Evolutionary conservation across 2,797 vertebrate species (phyloP).

Genomic region (Sebastes wilsoni): DNA sequence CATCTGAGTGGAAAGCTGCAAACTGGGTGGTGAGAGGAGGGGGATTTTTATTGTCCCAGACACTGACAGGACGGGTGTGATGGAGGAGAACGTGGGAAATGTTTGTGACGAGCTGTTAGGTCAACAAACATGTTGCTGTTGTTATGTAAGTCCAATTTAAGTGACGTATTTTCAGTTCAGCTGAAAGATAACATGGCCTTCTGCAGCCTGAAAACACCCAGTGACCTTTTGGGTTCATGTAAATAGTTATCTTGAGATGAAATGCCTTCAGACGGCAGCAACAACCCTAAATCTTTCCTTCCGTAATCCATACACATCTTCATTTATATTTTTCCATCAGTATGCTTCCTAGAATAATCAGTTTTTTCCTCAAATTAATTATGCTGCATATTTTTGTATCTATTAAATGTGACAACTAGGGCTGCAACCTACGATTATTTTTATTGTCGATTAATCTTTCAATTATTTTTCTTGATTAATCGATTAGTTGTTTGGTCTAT

Average conservation of each 20-base stretch:
- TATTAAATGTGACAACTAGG: neutral
- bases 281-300: neutral
- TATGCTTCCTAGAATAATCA: neutral
- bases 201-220: neutral
- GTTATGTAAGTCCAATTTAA: neutral
- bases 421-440: too few species aligned
- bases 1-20: slow-evolving; percentile 73
- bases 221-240: neutral
- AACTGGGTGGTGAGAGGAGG: slow-evolving; percentile 45
- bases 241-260: neutral
- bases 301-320: neutral
- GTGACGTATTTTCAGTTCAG: neutral
- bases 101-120: neutral
- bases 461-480: too few species aligned
- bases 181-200: neutral
- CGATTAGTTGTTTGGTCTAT: too few species aligned
- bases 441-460: too few species aligned
- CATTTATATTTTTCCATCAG: neutral
- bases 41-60: slow-evolving; percentile 36
- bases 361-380: neutral
- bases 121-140: neutral
- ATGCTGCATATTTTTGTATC: neutral
- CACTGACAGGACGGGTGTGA: slow-evolving; percentile 7
- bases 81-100: neutral
- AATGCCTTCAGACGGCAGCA: neutral